Evolutionary conservation across 2,113 vertebrate genomes (phyloP), one percentile per base, ranked within the genome.

Genomic region (Serinus canaria): DNA sequence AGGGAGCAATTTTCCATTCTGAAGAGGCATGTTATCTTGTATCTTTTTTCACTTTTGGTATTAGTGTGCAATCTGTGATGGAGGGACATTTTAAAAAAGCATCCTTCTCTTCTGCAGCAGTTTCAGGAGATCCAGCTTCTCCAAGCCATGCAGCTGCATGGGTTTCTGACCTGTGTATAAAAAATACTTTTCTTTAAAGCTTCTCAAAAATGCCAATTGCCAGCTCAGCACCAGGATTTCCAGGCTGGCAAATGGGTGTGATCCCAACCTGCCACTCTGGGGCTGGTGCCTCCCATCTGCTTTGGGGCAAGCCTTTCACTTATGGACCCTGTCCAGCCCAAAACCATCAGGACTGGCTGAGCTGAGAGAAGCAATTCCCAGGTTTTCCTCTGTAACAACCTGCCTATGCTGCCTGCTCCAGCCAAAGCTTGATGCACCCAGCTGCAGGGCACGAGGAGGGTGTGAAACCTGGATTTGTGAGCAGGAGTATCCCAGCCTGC

Each of bases 21-120:
- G 35, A 85, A 62, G 50, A 44, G 31, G 15, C 0, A 0, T 37
- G 25, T 30, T 73, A 18, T 24, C 23, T 33, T 9, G 0, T 28
- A 12, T 28, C 33, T 88, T 83, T 64, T 92, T 76, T 76, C 70
- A 77, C 43, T 90, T 84, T 24, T 30, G 30, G 6, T 58, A 41
- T 75, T 52, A 49, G 44, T 5, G 21, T 56, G 31, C 31, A 37
- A 37, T 19, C 35, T 2, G 3, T 1, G 2, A 64, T 13, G 18
- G 64, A 81, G 19, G 18, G 6, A 7, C 0, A 18, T 33, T 64
- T 78, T 72, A 1, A 62, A 82, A 89, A 39, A 85, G 28, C 67
- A 68, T 22, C 6, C 0, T 37, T 11, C 16, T 35, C 55, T 66
- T 14, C 47, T 63, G 56, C 63, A 83, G 67, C 33, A 37, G 55